Evolutionary conservation across 2,797 vertebrate species (phyloP).

Genomic region (Limosa lapponica): DNA sequence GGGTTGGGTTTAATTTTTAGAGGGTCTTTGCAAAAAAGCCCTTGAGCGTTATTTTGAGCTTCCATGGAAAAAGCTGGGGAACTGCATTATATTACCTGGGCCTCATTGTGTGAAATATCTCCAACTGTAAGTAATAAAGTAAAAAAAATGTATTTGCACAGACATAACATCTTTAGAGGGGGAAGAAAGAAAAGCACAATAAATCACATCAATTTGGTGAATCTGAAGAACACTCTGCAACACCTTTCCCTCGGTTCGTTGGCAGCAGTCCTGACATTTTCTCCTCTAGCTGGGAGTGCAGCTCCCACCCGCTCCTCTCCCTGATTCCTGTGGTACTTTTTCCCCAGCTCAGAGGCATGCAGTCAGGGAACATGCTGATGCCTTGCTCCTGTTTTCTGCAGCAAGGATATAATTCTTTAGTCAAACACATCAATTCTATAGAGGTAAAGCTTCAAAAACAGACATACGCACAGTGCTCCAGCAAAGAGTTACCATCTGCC

Average conservation of each 20-base stretch:
- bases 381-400: conserved; percentile 51
- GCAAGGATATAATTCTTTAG: conserved; percentile 21
- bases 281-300: background rate
- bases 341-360: background rate
- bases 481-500: conserved; percentile 51
- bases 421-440: conserved; percentile 30
- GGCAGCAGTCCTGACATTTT: background rate
- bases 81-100: background rate
- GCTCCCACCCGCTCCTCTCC: background rate
- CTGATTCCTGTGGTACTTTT: background rate
- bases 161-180: background rate
- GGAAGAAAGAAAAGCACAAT: conserved; percentile 16
- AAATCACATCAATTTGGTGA: conserved; percentile 22
- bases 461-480: conserved; percentile 13
- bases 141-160: conserved; percentile 27
- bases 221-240: background rate
- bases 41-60: conserved; percentile 14
- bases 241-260: background rate
- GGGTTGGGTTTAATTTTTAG: background rate
- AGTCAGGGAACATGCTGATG: background rate
- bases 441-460: conserved; percentile 56
- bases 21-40: background rate
- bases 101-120: conserved; percentile 31
- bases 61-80: conserved; percentile 27
- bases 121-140: conserved; percentile 28